These are phyloP conservation scores for Etheostoma nigrum DNA, from an alignment of 2,797 vertebrate species.

Conservation along the genomic window DNA sequence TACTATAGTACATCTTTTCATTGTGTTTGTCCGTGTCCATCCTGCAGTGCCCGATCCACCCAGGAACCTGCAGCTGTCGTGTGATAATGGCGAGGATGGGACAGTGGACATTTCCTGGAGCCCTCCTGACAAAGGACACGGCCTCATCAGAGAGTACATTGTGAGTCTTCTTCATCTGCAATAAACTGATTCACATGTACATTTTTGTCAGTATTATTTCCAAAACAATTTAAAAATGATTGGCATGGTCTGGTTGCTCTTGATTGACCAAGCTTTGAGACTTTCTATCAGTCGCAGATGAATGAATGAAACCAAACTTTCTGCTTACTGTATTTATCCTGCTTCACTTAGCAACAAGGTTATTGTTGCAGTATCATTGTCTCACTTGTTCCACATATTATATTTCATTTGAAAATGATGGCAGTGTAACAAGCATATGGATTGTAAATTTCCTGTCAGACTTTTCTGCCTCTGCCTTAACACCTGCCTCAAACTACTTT, in stretches of 20 bases:
- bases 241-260: neutral
- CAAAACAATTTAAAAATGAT: neutral
- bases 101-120: conserved; percentile 89
- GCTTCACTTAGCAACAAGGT: neutral
- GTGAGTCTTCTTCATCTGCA: conserved; percentile 83
- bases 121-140: conserved; percentile 88
- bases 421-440: neutral
- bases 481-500: neutral
- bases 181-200: neutral
- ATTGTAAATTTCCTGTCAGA: neutral
- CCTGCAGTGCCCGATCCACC: conserved; percentile 92
- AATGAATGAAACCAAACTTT: neutral
- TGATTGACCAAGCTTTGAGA: neutral
- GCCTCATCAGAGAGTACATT: conserved; percentile 94
- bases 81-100: conserved; percentile 87
- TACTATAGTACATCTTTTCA: neutral
- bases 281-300: neutral
- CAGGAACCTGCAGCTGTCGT: conserved; percentile 89
- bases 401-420: neutral
- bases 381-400: too few relatives aligned
- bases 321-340: neutral
- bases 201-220: neutral
- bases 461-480: neutral
- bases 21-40: conserved; percentile 14
- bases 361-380: too few relatives aligned